Conservation (phyloP, 2,797 vertebrate genomes). For the Pseudochromis fuscus region DNA sequence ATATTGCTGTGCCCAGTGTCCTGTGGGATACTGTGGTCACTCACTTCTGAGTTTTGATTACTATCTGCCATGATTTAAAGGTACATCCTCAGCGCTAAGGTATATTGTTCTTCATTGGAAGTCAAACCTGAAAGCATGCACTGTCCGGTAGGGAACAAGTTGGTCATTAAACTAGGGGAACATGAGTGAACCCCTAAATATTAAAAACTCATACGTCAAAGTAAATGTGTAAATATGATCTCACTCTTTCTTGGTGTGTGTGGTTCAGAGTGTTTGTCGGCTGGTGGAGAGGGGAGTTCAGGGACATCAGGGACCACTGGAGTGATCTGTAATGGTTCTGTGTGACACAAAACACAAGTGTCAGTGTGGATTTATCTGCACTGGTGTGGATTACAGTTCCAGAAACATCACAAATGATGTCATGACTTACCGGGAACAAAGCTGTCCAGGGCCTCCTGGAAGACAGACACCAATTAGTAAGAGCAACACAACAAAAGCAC, state of each 20-base stretch:
- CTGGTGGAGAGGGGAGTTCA: slow-evolving; percentile 77
- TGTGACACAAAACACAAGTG: slow-evolving; percentile 9
- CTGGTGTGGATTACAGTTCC: neutral
- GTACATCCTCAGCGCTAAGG: too few relatives aligned
- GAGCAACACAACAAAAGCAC: neutral
- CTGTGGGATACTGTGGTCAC: too few relatives aligned
- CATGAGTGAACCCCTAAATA: neutral
- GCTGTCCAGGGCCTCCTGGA: slow-evolving; percentile 62
- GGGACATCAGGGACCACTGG: slow-evolving; percentile 84
- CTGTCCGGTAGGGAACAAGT: neutral
- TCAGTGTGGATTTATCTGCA: neutral
- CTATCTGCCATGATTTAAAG: too few relatives aligned
- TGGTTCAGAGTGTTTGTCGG: slow-evolving; percentile 54
- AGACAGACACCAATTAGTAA: slow-evolving; percentile 15
- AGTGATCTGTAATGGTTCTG: slow-evolving; percentile 81
- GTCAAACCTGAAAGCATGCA: too few relatives aligned
- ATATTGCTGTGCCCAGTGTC: too few relatives aligned
- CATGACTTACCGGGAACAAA: slow-evolving; percentile 54
- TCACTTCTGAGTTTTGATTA: too few relatives aligned
- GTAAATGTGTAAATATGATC: neutral
- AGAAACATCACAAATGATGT: neutral
- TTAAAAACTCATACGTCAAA: neutral
- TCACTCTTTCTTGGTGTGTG: slow-evolving; percentile 85
- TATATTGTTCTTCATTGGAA: too few relatives aligned
- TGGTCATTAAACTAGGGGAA: neutral